These are phyloP conservation scores for Bos javanicus DNA, from an alignment of 2,113 vertebrate species.

Conservation along the genomic window DNA sequence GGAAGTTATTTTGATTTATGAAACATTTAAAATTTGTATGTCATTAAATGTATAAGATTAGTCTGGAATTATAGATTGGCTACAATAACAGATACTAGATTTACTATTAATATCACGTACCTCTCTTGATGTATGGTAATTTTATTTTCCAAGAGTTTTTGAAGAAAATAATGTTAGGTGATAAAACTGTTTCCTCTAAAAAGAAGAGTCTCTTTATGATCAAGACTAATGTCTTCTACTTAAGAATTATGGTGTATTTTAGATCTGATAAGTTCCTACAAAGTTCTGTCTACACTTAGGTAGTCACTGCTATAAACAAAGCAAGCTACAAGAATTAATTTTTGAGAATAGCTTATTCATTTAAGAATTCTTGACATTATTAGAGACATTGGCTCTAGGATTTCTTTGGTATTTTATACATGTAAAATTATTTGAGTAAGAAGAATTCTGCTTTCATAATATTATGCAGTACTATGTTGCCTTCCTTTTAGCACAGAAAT, in stretches of 20 bases:
- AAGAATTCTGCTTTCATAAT: background rate
- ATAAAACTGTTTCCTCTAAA: constrained; percentile 9
- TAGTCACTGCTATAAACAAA: background rate
- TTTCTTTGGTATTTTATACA: background rate
- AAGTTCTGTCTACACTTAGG: background rate
- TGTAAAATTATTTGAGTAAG: background rate
- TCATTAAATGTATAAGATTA: background rate
- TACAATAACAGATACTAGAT: background rate
- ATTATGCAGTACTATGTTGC: background rate
- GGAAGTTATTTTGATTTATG: constrained; percentile 1
- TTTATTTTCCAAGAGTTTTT: background rate
- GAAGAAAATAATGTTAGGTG: background rate
- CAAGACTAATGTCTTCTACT: background rate
- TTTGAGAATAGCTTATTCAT: constrained; percentile 5
- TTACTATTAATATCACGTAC: background rate
- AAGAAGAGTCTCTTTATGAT: background rate
- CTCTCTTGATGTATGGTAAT: background rate
- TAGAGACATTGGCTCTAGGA: background rate
- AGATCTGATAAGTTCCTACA: background rate
- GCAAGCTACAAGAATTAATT: background rate
- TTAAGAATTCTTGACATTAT: constrained; percentile 25
- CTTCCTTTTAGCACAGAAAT: background rate
- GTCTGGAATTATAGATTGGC: background rate
- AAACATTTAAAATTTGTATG: background rate
- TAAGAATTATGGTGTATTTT: background rate